phyloP scores from a whole-genome alignment of 2,113 vertebrate genomes.

The Xerus inauris region DNA sequence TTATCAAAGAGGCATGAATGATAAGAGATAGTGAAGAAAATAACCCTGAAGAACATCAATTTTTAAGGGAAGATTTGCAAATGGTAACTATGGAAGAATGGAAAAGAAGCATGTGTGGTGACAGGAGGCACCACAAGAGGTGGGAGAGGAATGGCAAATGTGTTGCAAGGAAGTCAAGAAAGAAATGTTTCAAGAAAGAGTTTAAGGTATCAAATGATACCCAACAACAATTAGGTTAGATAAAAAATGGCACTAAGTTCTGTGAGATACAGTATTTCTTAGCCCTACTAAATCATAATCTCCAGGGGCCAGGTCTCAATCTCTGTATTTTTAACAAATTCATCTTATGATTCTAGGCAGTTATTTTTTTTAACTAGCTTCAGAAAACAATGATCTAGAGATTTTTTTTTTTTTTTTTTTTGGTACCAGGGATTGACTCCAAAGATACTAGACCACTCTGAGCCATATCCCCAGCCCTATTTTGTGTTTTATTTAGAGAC shows the following conservation, averaged over 20 bases:
- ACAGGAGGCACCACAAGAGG: background rate
- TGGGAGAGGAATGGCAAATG: background rate
- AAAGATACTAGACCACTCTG: too few relatives aligned
- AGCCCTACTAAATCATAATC: background rate
- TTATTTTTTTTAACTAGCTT: background rate
- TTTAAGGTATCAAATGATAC: background rate
- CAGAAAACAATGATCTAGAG: background rate
- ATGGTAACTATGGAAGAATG: background rate
- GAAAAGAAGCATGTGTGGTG: background rate
- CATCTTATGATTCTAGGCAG: background rate
- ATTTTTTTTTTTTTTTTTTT: too few relatives aligned
- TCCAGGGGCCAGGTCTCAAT: background rate
- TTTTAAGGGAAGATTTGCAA: slow-evolving; percentile 25
- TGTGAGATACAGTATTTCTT: background rate
- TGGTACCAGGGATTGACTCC: too few relatives aligned
- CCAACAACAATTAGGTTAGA: background rate
- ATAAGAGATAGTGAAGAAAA: background rate
- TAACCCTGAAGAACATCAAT: background rate
- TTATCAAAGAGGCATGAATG: background rate
- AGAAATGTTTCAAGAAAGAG: background rate
- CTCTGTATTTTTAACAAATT: background rate
- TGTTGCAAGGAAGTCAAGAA: background rate
- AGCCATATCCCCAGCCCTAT: too few relatives aligned
- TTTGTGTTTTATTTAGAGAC: too few relatives aligned
- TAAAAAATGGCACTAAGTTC: background rate